Evolutionary conservation across 1,140 invertebrate genomes (phyloP).

Genomic region (Plectrocnemia conspersa): DNA sequence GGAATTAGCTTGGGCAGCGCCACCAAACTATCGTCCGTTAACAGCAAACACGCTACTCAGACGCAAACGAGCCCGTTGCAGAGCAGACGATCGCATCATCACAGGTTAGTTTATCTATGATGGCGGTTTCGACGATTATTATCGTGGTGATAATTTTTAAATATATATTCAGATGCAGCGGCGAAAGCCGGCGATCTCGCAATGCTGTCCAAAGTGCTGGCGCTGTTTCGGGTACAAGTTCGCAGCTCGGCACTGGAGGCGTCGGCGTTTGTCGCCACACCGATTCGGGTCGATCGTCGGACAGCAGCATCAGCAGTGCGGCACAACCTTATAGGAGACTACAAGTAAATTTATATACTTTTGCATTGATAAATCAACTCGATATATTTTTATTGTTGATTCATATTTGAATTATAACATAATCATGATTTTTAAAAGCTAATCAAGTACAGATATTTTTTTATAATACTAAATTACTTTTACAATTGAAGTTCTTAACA

Average conservation of each 20-base stretch:
- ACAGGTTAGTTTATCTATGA: conserved; percentile 39
- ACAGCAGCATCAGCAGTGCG: conserved; percentile 50
- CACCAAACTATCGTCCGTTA: conserved; percentile 46
- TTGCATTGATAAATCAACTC: too few relatives aligned
- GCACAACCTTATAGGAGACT: conserved; percentile 44
- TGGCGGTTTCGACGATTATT: neutral
- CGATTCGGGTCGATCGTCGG: conserved; percentile 48
- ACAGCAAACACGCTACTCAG: conserved; percentile 45
- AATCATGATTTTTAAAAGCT: too few relatives aligned
- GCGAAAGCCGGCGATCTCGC: conserved; percentile 43
- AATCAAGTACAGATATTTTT: too few relatives aligned
- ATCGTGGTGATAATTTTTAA: neutral
- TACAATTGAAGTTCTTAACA: too few relatives aligned
- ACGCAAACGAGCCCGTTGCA: conserved; percentile 50
- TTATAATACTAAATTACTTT: too few relatives aligned
- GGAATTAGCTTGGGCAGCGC: conserved; percentile 45
- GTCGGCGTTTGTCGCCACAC: conserved; percentile 45
- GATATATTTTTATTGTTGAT: too few relatives aligned
- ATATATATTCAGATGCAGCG: conserved; percentile 41
- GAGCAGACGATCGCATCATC: conserved; percentile 48
- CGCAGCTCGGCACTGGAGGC: conserved; percentile 29
- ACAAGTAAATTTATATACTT: conserved; percentile 43
- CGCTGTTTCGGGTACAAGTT: neutral
- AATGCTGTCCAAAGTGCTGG: conserved; percentile 3
- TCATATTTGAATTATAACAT: neutral